Percentiles rank a stretch among this genome's conserved stretches.
These are phyloP conservation scores for Diachrysia chrysitis DNA, from an alignment of 2,888 invertebrate genomes.

Conservation along the genomic window DNA sequence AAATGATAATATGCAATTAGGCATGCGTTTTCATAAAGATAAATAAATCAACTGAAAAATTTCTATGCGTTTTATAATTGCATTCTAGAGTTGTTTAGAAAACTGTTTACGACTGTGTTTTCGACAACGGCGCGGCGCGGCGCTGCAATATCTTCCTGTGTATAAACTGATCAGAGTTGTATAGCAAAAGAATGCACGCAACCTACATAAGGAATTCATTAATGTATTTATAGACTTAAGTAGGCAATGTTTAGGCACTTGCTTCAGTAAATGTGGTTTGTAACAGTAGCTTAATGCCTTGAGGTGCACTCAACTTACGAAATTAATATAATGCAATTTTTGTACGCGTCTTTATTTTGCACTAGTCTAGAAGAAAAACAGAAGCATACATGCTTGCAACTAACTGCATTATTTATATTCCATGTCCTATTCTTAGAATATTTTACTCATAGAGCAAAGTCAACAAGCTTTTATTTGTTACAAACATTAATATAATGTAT, in stretches of 20 bases:
- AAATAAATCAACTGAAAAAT: not conserved
- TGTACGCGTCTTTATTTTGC: too few relatives aligned
- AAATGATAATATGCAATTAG: not conserved
- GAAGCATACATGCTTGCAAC: slow-evolving; percentile 14
- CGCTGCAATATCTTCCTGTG: not conserved
- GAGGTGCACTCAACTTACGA: not conserved
- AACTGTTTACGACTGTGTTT: not conserved
- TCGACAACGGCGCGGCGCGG: too few relatives aligned
- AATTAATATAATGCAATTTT: not conserved
- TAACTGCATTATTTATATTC: slow-evolving; percentile 25
- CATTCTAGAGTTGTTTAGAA: not conserved
- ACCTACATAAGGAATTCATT: not conserved
- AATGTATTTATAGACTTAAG: not conserved
- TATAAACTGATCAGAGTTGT: not conserved
- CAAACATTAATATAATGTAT: not conserved
- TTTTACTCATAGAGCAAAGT: slow-evolving; percentile 34
- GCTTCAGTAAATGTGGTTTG: not conserved
- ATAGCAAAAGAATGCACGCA: not conserved
- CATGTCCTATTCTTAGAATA: slow-evolving; percentile 37
- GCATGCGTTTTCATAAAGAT: not conserved
- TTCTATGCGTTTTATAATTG: not conserved
- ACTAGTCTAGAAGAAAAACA: slow-evolving; percentile 11
- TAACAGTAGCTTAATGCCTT: not conserved
- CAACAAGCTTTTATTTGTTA: slow-evolving; percentile 37
- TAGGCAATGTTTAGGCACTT: not conserved